Percentiles rank a stretch among this genome's conserved stretches.
Conservation (phyloP, 2,888 invertebrate genomes). For the Drosophila seclusa region DNA sequence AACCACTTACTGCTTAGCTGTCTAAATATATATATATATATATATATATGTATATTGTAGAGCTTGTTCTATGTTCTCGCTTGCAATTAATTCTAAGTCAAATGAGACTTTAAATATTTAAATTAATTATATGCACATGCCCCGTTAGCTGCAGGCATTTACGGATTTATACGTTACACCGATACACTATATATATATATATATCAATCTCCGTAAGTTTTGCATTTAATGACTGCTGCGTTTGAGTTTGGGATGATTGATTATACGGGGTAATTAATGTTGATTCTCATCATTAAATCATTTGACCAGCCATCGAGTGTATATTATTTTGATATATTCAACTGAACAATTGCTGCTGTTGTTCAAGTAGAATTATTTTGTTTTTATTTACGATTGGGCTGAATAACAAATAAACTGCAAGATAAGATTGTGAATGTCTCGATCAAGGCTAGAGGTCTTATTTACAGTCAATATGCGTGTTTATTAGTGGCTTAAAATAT, state of each 20-base stretch:
- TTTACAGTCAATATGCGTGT: slow-evolving; percentile 41
- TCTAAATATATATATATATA: background rate
- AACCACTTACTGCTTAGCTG: slow-evolving; percentile 8
- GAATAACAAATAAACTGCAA: background rate
- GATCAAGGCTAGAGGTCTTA: slow-evolving; percentile 19
- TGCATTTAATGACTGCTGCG: slow-evolving; percentile 43
- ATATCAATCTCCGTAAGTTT: slow-evolving; percentile 46
- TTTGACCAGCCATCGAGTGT: slow-evolving; percentile 4
- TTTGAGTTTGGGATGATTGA: slow-evolving; percentile 58
- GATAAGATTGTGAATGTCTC: slow-evolving; percentile 53
- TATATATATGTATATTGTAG: background rate
- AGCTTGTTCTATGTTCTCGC: background rate
- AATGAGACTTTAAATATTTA: slow-evolving; percentile 16
- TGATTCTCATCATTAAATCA: slow-evolving; percentile 21
- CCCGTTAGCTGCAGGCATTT: slow-evolving; percentile 10
- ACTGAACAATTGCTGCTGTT: slow-evolving; percentile 17
- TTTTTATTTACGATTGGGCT: slow-evolving; percentile 9
- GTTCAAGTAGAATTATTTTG: slow-evolving; percentile 14
- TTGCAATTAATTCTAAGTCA: slow-evolving; percentile 6
- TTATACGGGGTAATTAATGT: slow-evolving; percentile 32
- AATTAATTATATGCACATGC: slow-evolving; percentile 15
- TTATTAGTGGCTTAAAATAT: slow-evolving; percentile 37
- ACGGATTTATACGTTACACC: background rate
- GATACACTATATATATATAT: background rate
- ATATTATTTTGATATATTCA: slow-evolving; percentile 52